Base-by-base conservation (phyloP, 2,797 vertebrate genomes). In the Lophotriccus pileatus region DNA sequence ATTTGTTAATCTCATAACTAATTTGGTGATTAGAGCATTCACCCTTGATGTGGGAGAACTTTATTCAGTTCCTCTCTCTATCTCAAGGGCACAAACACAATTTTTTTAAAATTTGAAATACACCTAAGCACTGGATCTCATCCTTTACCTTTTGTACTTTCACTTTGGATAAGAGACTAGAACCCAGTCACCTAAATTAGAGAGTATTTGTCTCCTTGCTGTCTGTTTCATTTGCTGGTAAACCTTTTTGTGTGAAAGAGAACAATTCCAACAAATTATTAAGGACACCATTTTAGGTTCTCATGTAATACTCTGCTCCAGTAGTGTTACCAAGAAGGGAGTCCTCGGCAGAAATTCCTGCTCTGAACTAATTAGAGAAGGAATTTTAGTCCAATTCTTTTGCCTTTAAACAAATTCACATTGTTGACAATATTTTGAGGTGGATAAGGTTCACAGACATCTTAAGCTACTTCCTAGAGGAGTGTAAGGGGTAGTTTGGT, bases 1-100 rank as follows among this genome's bases (percentile, higher is more conserved):
- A 36, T 96, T 91, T 94, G 91, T 85, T 96, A 96, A 94, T 94
- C 93, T 91, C 69, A 44, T 75, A 94, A 94, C 87, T 95, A 93
- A 96, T 94, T 95, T 95, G 75, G 56, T 81, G 87, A 88, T 94
- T 72, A 78, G 87, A 66, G 84, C 73, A 64, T 89, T 95, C 84
- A 93, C 82, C 76, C 69, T 84, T 64, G 62, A 36, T 92, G 43
- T 64, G 53, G 55, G 60, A 74, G 24, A 64, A 55, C 18, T 78
- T 68, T 63, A 49, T 77, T 78, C 34, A 18, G 13, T 63, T 89
- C 30, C 41, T 67, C 8, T 79, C 36, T 80, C 60, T 77, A 4
- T 60, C 78, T 83, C 60, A 89, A 60, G 64, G 72, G 52, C 73
- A 80, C 56, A 83, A 85, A 68, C 34, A 46, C 56, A 87, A 82